Base-by-base conservation (phyloP, 2,113 vertebrate species). In the Oxygymnocypris stewartii region DNA sequence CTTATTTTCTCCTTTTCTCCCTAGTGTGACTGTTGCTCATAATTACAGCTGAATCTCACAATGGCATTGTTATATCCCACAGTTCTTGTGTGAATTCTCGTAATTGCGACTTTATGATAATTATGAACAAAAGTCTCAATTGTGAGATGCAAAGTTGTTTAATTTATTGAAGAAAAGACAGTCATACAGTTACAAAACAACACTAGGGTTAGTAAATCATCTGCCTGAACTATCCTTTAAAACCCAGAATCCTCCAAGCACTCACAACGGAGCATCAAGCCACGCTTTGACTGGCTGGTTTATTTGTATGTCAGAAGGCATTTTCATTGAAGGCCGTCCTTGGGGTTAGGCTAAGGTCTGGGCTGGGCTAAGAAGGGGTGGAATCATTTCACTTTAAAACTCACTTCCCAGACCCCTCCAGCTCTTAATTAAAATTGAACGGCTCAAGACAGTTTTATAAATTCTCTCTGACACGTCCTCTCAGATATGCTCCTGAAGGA, bases 341-440 rank as follows among this genome's bases (percentile, higher is more conserved):
- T 37, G 69, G 51, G 80, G 47, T 82, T 75, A 73, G 37, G 37
- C 79, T 65, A 47, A 65, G 37, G 79, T 67, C 79, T 31, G 59
- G 40, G 71, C 18, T 61, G 40, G 54, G 42, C 65, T 75, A 63
- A 13, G 35, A 79, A 47, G 40, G n/a, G 40, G 37, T 81, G 61
- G 75, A 25, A 85, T 84, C 88, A 57, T 84, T 86, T 51, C 84
- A 63, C 84, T 79, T 86, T 76, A 89, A 85, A 57, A 82, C 28
- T 63, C 59, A 69, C 73, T 84, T 57, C 61, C 77, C 13, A 25
- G 83, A 77, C 83, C 75, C 57, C 54, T 81, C 57, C 71, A 87
- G 79, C 65, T 37, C 80, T 78, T 89, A 89, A 90, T 90, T 88
- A 89, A 89, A 89, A 85, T 57, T 75, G 87, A 89, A 87, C 59